Base-by-base conservation (phyloP, 2,888 invertebrate species). In the Amphipoea lucens region DNA sequence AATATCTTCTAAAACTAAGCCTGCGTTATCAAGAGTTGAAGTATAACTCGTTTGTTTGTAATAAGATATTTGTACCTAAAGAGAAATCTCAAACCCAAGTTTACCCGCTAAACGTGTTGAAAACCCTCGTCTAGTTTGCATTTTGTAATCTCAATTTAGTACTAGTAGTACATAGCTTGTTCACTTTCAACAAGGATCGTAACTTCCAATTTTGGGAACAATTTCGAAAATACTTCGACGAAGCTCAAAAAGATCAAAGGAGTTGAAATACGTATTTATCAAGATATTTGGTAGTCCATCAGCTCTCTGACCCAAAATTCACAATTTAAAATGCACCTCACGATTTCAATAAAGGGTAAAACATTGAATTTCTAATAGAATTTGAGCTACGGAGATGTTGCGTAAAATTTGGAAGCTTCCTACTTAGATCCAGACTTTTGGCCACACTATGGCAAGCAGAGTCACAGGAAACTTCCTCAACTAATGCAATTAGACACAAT, bases 401-500 rank as follows among this genome's bases (percentile, higher is more conserved):
- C 68, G 54, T 81, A 76, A 72, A 78, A 82, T 82, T 77, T 78
- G 57, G 45, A 78, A 70, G 54, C 62, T 74, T 84, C 82, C 79
- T 65, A 66, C 66, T 45, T 63, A 63, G 42, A 78, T 54, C 63
- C 40, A 70, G 81, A 77, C 69, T 76, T 68, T 78, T 78, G 79
- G 89, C 62, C 75, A 86, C 71, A 77, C 76, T 70, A 72, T 51
- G 71, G 72, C 63, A 65, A 71, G 76, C 78, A 78, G 45, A 74
- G 87, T 77, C 88, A 84, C 86, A 83, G 84, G 82, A 88, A 85
- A 87, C 81, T 88, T 83, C 65, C 70, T 69, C 54, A 86, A 90
- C 88, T 87, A 90, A 90, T 90, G 90, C 89, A 90, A 90, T 90
- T 91, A 89, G 82, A 88, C 87, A 79, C 79, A 90, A 91, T 88